phyloP scores from a whole-genome alignment of 1,140 invertebrate species.

The Archivesica marissinica region DNA sequence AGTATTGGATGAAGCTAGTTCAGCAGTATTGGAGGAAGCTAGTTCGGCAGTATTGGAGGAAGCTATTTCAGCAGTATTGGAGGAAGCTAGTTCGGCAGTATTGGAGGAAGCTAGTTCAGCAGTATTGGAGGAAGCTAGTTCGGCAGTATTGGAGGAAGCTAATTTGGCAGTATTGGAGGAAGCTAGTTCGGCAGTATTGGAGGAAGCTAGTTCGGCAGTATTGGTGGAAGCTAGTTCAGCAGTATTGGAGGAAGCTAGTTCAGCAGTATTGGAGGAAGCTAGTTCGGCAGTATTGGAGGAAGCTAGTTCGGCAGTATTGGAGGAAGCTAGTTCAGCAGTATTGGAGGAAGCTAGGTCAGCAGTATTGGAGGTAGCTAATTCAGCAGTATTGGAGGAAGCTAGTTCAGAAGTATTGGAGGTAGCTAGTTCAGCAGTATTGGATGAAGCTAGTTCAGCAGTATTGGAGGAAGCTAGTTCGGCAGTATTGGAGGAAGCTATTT shows the following conservation, averaged over 20 bases:
- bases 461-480: not conserved
- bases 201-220: not conserved
- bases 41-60: not conserved
- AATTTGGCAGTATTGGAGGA: not conserved
- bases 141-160: not conserved
- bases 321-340: not conserved
- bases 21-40: not conserved
- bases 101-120: not conserved
- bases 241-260: not conserved
- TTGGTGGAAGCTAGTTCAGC: not conserved
- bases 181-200: not conserved
- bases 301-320: not conserved
- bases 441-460: not conserved
- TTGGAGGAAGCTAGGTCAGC: not conserved
- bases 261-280: not conserved
- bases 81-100: not conserved
- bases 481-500: not conserved
- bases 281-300: not conserved
- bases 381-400: not conserved
- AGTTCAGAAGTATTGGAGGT: not conserved
- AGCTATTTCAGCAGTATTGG: not conserved
- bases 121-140: no score
- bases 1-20: not conserved
- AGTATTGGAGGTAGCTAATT: not conserved
- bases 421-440: not conserved